phyloP scores from a whole-genome alignment of 2,797 vertebrate species.

The Eulemur albifrons region DNA sequence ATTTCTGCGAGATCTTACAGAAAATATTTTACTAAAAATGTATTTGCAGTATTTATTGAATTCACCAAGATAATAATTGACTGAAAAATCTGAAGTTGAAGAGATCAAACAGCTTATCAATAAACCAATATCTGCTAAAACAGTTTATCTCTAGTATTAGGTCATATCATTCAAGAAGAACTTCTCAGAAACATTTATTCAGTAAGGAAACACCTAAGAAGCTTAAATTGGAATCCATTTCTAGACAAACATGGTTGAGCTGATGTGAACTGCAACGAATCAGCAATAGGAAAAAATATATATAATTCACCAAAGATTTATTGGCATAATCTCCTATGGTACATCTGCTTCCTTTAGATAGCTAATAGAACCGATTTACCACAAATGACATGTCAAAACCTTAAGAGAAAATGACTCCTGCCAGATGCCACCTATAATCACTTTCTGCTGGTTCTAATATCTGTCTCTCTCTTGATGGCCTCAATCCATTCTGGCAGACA shows the following conservation, averaged over 20 bases:
- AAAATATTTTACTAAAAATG: constrained; percentile 12
- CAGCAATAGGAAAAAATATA: constrained; percentile 43
- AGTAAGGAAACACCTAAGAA: constrained; percentile 22
- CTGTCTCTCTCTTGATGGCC: constrained; percentile 45
- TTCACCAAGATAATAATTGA: neutral
- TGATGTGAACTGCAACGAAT: constrained; percentile 40
- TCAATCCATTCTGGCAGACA: constrained; percentile 64
- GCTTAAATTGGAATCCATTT: constrained; percentile 40
- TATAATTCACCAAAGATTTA: constrained; percentile 62
- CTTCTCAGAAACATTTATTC: constrained; percentile 43
- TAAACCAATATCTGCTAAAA: neutral
- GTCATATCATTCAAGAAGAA: constrained; percentile 16
- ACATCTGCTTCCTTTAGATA: constrained; percentile 66
- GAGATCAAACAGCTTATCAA: neutral
- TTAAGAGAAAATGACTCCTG: constrained; percentile 73
- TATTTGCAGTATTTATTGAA: neutral
- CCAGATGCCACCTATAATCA: constrained; percentile 69
- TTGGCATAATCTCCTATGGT: constrained; percentile 48
- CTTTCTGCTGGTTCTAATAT: constrained; percentile 70
- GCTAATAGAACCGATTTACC: constrained; percentile 69
- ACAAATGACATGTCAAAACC: constrained; percentile 65
- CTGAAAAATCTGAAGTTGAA: constrained; percentile 6
- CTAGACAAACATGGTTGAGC: constrained; percentile 36
- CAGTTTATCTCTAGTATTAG: neutral
- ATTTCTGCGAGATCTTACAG: neutral